Evolutionary conservation across 2,888 invertebrate species (phyloP), one percentile per base, ranked within the genome.

Genomic region (Limnephilus auricula): DNA sequence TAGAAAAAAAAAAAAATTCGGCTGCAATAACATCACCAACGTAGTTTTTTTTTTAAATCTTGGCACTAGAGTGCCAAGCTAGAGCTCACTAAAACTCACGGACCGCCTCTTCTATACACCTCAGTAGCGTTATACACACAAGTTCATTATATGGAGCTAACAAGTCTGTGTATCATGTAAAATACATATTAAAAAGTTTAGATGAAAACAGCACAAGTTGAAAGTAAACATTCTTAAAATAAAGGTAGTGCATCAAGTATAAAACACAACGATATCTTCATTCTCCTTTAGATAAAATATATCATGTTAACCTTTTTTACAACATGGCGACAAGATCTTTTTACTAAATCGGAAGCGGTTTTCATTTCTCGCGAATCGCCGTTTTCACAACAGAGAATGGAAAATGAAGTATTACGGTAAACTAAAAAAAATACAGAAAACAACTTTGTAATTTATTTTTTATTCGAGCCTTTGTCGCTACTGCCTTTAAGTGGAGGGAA

Each of bases 381-480:
- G 50, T 86, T 79, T 45, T 40, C 25, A 32, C 31, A n/a, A 90
- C 85, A 90, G 85, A 79, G 86, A 83, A 83, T 25, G 65, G 85
- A 85, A 86, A 85, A 85, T 85, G 85, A 40, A 85, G 85, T 85
- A 90, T 90, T 86, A 86, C 78, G 86, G 80, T 79, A 90, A 90
- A 90, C 90, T 86, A 86, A 78, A 90, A 78, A 90, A 90, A 90
- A 79, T 82, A 89, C 82, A 79, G 85, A 79, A 90, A 90, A 86
- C 90, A 80, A 90, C 90, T 86, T 90, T 79, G 86, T 90, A 90
- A 90, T 90, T 80, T 90, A 86, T 90, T 90, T 86, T 90, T 90
- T 84, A 31, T 83, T 40, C 34, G 12, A 6, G 34, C 45, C 45
- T 40, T 85, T 85, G 85, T 85, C 40, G 85, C 45, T n/a, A 30